Base-by-base conservation (phyloP, 2,888 invertebrate genomes). In the Serripes groenlandicus region DNA sequence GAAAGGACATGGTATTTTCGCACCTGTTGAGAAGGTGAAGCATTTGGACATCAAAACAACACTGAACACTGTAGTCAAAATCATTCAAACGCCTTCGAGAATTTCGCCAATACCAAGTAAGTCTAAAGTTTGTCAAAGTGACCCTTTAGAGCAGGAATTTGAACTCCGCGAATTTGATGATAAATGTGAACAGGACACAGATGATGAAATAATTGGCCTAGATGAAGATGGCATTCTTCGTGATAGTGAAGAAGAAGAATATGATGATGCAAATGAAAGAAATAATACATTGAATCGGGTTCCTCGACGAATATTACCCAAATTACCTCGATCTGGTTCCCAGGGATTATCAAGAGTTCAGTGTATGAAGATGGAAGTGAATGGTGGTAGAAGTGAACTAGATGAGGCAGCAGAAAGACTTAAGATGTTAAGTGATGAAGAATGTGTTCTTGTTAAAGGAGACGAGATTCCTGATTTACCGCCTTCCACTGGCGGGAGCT, bases 1-100 rank as follows among this genome's bases (percentile, higher is more conserved):
- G 30, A 95, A 95, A 7, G 95, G 95, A 64, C 95, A 96, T 91
- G 97, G 97, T 21, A 95, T 97, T 88, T 96, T 97, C 94, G 96
- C 96, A 56, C 96, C 96, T 42, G 94, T 95, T 37, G 93, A 95
- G 60, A 96, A 96, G 93, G 96, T 96, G n/a, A 75, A 82, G 21
- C 86, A 87, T 26, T 78, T 90, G 32, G 88, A 88, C 62, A 64
- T 35, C 23, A 86, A 73, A 42, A 62, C 62, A 35, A 69, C 70
- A 30, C 28, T 62, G 62, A 35, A 71, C 26, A 64, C 64, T 52
- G 73, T 75, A 56, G 37, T 68, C 35, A 21, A 75, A n/a, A 60
- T 78, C 28, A 71, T 81, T 28, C 75, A 72, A 15, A 69, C 84
- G 9, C 75, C 79, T 30, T 76, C 75, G 4, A 82, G 78, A 70